Base-by-base conservation (phyloP, 1,140 invertebrate species). In the Pollicipes pollicipes region DNA sequence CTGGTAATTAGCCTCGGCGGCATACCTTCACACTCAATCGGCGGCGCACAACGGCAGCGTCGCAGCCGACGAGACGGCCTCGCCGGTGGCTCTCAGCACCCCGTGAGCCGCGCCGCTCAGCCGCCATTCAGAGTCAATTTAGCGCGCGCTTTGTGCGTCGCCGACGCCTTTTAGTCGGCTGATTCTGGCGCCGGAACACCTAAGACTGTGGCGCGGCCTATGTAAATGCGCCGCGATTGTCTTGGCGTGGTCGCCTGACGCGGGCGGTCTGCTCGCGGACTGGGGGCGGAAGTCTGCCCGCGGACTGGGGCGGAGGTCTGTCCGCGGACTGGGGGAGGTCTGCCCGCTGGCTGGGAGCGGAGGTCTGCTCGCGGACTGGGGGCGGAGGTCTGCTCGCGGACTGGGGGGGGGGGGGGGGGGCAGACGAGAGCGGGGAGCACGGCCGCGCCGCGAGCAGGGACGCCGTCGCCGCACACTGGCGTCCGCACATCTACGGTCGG, bases 191-290 rank as follows among this genome's bases (percentile, higher is more conserved):
- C 32, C 4, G 45, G 45, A 21, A 58, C 45, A 58, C 45, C 45
- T 58, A 10, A 24, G 10, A 58, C 45, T 58, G 45, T 21, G 45
- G 45, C 45, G 2, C 13, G 4, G 13, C 24, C 45, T 24, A 72
- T 37, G 58, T 26, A 72, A 58, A 72, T 70, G 71, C 66, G 67
- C 45, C 30, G 29, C 69, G 66, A 72, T 72, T 70, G 70, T 69
- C 68, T 72, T 72, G 68, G n/a, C 68, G 24, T 3, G 26, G 45
- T 35, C 10, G n/a, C 10, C 26, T 6, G n/a, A 28, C 68, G 32
- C 16, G 68, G n/a, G n/a, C n/a, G n/a, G n/a, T n/a, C n/a, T n/a
- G n/a, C n/a, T n/a, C n/a, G n/a, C n/a, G n/a, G n/a, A 30, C 13
- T 35, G 68, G 32, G 68, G 26, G 32, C 30, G 28, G n/a, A 31